A percentile compares a stretch with the other conserved stretches of the same genome.
These are phyloP conservation scores for Ptilonorhynchus violaceus DNA, from an alignment of 2,113 vertebrate species.

Conservation along the genomic window DNA sequence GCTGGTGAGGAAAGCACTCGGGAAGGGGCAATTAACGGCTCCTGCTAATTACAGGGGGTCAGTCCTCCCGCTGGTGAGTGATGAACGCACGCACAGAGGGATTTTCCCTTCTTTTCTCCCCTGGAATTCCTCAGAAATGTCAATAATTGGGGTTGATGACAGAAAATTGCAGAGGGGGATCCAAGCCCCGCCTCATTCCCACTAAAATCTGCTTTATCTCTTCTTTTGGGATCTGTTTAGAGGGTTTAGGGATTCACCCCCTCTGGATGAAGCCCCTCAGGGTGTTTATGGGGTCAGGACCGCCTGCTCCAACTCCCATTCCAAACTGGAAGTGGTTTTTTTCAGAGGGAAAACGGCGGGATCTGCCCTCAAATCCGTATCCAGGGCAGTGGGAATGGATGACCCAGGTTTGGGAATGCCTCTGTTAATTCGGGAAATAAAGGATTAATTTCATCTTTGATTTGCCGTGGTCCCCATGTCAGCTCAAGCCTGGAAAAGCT, in stretches of 20 bases:
- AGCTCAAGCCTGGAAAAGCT: background rate
- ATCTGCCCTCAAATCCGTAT: background rate
- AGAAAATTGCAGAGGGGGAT: background rate
- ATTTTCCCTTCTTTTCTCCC: background rate
- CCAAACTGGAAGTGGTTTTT: background rate
- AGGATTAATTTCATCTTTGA: background rate
- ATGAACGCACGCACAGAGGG: background rate
- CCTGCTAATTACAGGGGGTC: background rate
- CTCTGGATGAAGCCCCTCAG: too few species aligned
- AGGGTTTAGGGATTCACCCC: background rate
- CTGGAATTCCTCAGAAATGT: background rate
- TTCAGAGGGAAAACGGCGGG: fast-evolving
- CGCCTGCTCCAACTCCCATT: fast-evolving
- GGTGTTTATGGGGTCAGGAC: fast-evolving
- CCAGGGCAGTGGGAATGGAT: fast-evolving
- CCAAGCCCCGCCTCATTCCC: background rate
- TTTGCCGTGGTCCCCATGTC: background rate
- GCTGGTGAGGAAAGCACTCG: background rate
- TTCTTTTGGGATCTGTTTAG: fast-evolving
- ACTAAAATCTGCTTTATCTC: background rate
- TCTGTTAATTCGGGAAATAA: background rate
- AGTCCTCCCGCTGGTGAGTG: background rate
- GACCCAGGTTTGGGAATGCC: fast-evolving
- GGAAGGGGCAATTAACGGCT: slow-evolving; percentile 17
- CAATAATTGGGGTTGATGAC: background rate